These are phyloP conservation scores for Iphiclides podalirius DNA, from an alignment of 2,888 invertebrate species.

Conservation along the genomic window DNA sequence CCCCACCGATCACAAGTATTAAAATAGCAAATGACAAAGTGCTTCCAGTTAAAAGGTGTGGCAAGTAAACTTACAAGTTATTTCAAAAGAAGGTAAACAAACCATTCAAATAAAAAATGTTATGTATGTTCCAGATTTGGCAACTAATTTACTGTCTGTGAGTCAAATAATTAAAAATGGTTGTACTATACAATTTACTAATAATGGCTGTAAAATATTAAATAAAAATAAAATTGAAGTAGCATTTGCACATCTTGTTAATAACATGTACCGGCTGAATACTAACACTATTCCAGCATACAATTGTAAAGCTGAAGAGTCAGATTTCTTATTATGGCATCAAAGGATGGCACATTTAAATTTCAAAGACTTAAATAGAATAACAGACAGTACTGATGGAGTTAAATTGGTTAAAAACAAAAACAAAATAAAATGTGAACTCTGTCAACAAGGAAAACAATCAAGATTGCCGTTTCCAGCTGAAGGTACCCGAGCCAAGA, in stretches of 20 bases:
- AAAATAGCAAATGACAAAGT: conserved; percentile 27
- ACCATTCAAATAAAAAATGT: background rate
- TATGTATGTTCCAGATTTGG: background rate
- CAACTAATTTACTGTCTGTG: background rate
- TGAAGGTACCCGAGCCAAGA: too few species aligned
- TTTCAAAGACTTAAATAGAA: too few species aligned
- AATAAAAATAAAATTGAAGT: background rate
- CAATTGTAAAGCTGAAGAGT: too few species aligned
- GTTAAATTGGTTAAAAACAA: too few species aligned
- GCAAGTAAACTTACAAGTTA: too few species aligned
- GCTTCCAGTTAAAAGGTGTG: conserved; percentile 23
- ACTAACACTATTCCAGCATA: background rate
- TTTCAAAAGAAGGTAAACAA: too few species aligned
- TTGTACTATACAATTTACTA: background rate
- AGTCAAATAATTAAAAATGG: background rate
- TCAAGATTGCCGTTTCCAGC: too few species aligned
- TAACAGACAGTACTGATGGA: too few species aligned
- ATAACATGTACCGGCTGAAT: background rate
- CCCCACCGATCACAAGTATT: conserved; percentile 26
- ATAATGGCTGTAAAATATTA: background rate
- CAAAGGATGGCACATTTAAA: too few species aligned
- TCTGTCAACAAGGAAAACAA: too few species aligned
- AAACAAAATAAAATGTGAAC: too few species aligned
- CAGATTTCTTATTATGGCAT: too few species aligned
- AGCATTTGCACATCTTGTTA: background rate